A percentile compares a stretch with the other conserved stretches of the same genome.
phyloP scores from a whole-genome alignment of 2,113 vertebrate genomes.

The Archocentrus centrarchus region DNA sequence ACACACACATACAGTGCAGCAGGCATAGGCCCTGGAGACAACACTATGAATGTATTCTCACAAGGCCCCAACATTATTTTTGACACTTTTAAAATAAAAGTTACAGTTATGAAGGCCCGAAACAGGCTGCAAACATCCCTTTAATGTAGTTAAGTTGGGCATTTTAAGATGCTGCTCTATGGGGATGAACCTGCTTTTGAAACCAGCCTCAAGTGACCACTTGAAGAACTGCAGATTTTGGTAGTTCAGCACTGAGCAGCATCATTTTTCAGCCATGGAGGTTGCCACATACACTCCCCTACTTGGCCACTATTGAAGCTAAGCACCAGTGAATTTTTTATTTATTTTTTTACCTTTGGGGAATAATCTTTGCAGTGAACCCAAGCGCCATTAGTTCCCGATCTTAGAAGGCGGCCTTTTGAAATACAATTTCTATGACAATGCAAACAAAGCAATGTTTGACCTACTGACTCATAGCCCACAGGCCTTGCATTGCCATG shows the following conservation, averaged over 20 bases:
- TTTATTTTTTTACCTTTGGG: not conserved
- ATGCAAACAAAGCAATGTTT: slow-evolving; percentile 31
- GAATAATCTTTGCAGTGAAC: not conserved
- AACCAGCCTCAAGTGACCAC: no score
- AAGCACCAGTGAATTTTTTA: not conserved
- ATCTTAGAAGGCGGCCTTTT: not conserved
- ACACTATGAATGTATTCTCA: not conserved
- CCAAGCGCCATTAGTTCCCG: not conserved
- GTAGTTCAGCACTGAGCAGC: no score
- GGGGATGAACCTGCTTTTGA: no score
- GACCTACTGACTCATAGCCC: slow-evolving; percentile 39
- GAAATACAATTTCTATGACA: slow-evolving; percentile 12
- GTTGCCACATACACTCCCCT: no score
- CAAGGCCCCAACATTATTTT: slow-evolving; percentile 17
- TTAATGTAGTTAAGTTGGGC: no score
- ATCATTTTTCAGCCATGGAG: no score
- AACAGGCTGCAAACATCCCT: no score
- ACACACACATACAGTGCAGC: slow-evolving; percentile 8
- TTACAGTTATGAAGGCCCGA: no score
- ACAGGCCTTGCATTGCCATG: not conserved
- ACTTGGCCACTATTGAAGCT: not conserved
- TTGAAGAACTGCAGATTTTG: no score
- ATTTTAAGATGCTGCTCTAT: no score
- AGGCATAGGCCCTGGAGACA: slow-evolving; percentile 8
- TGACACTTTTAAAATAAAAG: not conserved